Evolutionary conservation across 2,113 vertebrate species (phyloP), one percentile per base, ranked within the genome.

Genomic region (Fulmarus glacialis): DNA sequence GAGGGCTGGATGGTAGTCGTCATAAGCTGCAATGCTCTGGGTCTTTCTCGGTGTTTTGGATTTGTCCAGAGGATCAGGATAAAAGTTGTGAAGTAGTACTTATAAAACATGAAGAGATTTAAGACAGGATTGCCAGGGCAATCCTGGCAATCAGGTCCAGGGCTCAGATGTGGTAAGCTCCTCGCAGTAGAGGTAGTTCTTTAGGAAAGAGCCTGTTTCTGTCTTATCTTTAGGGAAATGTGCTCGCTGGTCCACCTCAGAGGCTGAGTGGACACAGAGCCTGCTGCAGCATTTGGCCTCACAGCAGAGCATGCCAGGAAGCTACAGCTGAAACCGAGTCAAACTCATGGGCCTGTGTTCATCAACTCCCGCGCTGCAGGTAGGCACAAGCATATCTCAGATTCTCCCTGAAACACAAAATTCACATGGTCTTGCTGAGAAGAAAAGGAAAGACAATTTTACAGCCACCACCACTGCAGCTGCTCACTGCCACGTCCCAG

Each of bases 361-460:
- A 17, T 43, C 56, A 36, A 29, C n/a, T 66, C 55, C 63, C 1
- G 1, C 4, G 3, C 68, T 23, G n/a, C 66, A 91, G 23, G 30
- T 13, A 63, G 36, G 13, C 58, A 64, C 12, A 34, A 48, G 26
- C 47, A 15, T 58, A 53, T 24, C 36, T 59, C 75, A 78, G 6
- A 58, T 40, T 12, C 38, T 38, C 36, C 63, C 83, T 29, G n/a
- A 71, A 70, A 56, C 15, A 81, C 19, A 30, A 26, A 22, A 59
- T 22, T 42, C 9, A 4, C 0, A 0, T 12, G 21, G 5, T 21
- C 68, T 78, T 2, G 1, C 34, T 5, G 3, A 32, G 45, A 48
- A 77, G 34, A 52, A 53, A 68, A 59, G 20, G 14, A 34, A 82
- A 71, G 38, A 18, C 22, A 20, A 16, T n/a, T 53, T 29, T 17